Percentiles rank a stretch among this genome's conserved stretches.
phyloP scores from a whole-genome alignment of 2,888 invertebrate genomes.

The Meloe dianella region DNA sequence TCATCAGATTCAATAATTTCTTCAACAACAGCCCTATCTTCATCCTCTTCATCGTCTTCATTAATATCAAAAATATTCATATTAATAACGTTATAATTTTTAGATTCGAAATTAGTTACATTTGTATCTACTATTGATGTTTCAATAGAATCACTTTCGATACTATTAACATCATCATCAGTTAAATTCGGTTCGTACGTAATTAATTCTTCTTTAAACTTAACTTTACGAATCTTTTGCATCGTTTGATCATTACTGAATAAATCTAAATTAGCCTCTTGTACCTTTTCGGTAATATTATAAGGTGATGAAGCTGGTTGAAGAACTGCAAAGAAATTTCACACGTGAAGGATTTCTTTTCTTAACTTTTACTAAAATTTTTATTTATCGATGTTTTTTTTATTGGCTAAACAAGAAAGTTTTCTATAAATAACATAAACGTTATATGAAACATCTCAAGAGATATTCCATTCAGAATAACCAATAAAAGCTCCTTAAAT shows the following conservation, averaged over 20 bases:
- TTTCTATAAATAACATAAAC: no score
- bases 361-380: no score
- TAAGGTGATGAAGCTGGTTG: conserved; percentile 63
- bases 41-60: conserved; percentile 47
- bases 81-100: conserved; percentile 33
- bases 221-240: conserved; percentile 55
- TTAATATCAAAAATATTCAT: conserved; percentile 41
- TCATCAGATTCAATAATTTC: not conserved
- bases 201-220: conserved; percentile 61
- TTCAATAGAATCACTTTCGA: conserved; percentile 54
- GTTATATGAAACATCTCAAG: no score
- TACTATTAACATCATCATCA: conserved; percentile 56
- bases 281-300: conserved; percentile 63
- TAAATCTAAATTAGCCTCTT: conserved; percentile 62
- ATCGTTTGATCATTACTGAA: conserved; percentile 49
- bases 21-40: conserved; percentile 25
- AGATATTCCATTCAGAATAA: no score
- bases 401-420: no score
- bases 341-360: no score
- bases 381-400: no score
- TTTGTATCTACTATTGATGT: not conserved
- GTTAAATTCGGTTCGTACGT: conserved; percentile 61
- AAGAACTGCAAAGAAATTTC: conserved; percentile 51
- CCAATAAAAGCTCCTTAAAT: no score
- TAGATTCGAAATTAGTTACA: conserved; percentile 1